phyloP scores from a whole-genome alignment of 2,888 invertebrate genomes.

The Diarsia mendica region DNA sequence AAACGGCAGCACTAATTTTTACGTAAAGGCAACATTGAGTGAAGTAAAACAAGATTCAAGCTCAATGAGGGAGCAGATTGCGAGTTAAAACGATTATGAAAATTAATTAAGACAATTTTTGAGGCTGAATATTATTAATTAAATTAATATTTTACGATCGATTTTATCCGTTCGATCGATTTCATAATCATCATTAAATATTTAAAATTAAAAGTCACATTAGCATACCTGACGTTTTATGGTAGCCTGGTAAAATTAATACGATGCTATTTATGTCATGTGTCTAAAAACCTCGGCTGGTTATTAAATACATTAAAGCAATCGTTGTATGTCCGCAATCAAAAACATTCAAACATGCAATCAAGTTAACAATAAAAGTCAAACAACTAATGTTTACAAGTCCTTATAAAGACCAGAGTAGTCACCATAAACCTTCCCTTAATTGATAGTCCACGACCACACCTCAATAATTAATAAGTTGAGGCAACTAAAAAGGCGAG shows the following conservation, averaged over 20 bases:
- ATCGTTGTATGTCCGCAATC: slow-evolving; percentile 11
- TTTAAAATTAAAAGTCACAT: slow-evolving; percentile 11
- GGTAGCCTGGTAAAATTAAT: slow-evolving; percentile 12
- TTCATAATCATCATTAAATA: slow-evolving; percentile 1
- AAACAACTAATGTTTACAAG: slow-evolving; percentile 29
- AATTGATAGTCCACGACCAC: slow-evolving; percentile 48
- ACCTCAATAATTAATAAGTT: slow-evolving; percentile 56
- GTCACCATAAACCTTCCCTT: slow-evolving; percentile 45
- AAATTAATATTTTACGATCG: background rate
- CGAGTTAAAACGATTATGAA: background rate
- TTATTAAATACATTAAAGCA: background rate
- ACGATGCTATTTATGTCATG: background rate
- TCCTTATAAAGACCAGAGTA: slow-evolving; percentile 22
- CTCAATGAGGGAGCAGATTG: background rate
- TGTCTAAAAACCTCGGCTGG: background rate
- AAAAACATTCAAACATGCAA: slow-evolving; percentile 33
- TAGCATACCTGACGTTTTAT: slow-evolving; percentile 26
- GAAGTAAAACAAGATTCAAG: background rate
- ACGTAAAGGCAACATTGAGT: background rate
- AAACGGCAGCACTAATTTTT: slow-evolving; percentile 46
- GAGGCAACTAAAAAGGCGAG: slow-evolving; percentile 47
- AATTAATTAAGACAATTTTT: background rate
- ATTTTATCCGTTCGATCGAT: background rate
- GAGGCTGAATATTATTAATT: background rate
- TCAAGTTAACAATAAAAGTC: slow-evolving; percentile 45